Conservation (phyloP, 2,888 invertebrate genomes). For the Hanleya hanleyi region DNA sequence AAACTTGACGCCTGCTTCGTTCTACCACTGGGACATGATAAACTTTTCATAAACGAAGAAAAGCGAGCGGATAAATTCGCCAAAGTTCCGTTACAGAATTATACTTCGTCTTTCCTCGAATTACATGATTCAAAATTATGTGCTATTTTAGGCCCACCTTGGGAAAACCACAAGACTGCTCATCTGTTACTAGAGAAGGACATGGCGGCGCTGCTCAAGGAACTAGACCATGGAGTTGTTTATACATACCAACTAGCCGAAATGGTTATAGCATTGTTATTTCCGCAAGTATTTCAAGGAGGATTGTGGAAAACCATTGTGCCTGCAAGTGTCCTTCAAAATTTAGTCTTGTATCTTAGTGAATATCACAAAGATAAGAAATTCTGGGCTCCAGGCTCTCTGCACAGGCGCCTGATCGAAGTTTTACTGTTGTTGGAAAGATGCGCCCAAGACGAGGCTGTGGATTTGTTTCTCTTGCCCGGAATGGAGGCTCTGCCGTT, state of each 20-base stretch:
- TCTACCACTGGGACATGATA: neutral
- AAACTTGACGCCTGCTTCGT: neutral
- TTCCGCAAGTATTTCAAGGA: neutral
- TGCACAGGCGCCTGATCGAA: neutral
- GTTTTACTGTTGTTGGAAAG: neutral
- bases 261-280: neutral
- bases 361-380: neutral
- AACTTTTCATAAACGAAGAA: neutral
- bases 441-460: slow-evolving; percentile 1
- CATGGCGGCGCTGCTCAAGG: neutral
- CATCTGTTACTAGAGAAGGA: neutral
- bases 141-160: neutral
- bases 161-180: neutral
- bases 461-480: neutral
- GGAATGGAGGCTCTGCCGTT: neutral
- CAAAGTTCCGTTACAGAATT: neutral
- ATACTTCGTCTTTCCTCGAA: neutral
- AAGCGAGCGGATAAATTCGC: neutral
- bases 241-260: neutral
- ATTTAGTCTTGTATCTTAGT: neutral
- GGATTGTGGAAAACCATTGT: neutral
- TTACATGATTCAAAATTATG: neutral
- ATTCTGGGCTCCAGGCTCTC: neutral
- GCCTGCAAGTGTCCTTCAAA: neutral
- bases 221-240: neutral